These are phyloP conservation scores for Amiota communis DNA, from an alignment of 2,888 invertebrate genomes.

Conservation along the genomic window DNA sequence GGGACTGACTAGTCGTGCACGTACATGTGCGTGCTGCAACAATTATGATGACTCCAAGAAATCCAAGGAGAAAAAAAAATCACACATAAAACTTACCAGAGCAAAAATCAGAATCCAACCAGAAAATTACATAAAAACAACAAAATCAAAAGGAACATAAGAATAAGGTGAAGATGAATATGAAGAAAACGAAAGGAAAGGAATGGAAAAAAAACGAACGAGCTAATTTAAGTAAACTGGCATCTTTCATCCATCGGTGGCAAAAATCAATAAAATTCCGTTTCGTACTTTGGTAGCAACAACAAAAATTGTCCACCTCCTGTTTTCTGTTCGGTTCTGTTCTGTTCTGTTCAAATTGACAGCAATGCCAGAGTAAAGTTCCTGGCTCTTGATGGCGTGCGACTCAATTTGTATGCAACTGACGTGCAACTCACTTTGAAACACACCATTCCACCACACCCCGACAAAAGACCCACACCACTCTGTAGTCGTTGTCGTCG, in stretches of 20 bases:
- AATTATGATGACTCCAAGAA: background rate
- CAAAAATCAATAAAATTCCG: conserved; percentile 17
- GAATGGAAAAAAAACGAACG: background rate
- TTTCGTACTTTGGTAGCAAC: background rate
- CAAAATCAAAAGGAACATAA: background rate
- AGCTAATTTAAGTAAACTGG: conserved; percentile 4
- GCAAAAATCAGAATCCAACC: background rate
- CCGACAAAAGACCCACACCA: too few species aligned
- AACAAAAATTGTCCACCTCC: background rate
- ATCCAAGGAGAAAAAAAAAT: background rate
- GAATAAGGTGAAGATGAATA: background rate
- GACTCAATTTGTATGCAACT: conserved; percentile 62
- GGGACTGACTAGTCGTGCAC: background rate
- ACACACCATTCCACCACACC: too few species aligned
- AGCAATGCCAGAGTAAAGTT: conserved; percentile 40
- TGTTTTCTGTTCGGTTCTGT: too few species aligned
- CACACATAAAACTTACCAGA: background rate
- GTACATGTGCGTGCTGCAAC: conserved; percentile 8
- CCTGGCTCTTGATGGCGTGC: conserved; percentile 44
- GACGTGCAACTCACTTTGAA: conserved; percentile 10
- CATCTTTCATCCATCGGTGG: background rate
- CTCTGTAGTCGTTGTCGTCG: conserved; percentile 17
- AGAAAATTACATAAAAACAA: background rate
- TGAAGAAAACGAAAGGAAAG: background rate
- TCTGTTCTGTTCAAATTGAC: too few species aligned